These are phyloP conservation scores for Meta bourneti DNA, from an alignment of 2,888 invertebrate species.

Conservation along the genomic window DNA sequence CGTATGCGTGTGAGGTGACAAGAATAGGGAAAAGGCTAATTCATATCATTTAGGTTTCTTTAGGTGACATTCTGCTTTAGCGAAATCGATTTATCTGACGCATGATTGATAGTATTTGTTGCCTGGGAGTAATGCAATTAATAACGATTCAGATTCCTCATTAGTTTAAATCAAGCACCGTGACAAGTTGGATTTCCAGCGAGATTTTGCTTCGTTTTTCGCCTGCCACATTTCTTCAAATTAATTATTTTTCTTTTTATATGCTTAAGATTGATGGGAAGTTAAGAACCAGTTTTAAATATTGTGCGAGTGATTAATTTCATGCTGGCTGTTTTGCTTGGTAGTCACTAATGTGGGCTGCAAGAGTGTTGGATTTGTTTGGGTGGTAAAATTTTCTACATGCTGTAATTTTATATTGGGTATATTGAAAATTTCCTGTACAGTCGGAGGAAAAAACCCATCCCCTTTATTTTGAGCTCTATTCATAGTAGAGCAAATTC, in stretches of 20 bases:
- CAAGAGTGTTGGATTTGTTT: no score
- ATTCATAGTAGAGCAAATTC: no score
- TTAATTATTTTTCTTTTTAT: not conserved
- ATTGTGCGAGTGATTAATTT: no score
- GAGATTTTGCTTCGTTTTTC: not conserved
- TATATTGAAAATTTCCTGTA: no score
- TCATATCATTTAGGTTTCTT: not conserved
- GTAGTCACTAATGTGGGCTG: no score
- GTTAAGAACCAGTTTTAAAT: not conserved
- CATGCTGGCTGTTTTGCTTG: no score
- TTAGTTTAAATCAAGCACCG: not conserved
- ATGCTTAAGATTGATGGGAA: not conserved
- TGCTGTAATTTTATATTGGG: no score
- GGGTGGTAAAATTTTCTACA: no score
- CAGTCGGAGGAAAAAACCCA: no score
- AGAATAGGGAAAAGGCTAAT: not conserved
- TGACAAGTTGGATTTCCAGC: not conserved
- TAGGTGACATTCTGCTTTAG: not conserved
- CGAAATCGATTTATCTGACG: not conserved
- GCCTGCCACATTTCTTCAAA: not conserved
- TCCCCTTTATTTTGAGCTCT: no score
- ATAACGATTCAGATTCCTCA: not conserved
- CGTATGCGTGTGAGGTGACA: not conserved
- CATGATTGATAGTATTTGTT: not conserved
- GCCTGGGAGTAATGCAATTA: not conserved